Conservation (phyloP, 2,797 vertebrate genomes). For the Emydoidea blandingii region DNA sequence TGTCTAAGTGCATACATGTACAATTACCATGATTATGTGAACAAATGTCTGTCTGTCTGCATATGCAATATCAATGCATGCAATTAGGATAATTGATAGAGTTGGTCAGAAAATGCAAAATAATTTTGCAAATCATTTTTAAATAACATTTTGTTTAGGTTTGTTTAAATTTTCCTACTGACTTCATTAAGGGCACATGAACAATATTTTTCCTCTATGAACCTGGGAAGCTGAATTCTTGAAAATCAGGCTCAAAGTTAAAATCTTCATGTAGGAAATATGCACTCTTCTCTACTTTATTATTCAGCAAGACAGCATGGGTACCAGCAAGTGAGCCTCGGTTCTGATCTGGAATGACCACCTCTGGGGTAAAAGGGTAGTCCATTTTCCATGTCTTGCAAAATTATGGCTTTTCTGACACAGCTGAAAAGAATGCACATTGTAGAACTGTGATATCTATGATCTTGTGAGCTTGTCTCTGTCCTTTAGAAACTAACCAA, state of each 20-base stretch:
- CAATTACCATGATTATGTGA: background rate
- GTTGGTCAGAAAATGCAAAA: background rate
- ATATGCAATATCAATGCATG: background rate
- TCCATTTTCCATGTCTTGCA: background rate
- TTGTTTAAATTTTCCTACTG: background rate
- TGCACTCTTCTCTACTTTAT: too few species aligned
- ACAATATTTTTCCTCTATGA: background rate
- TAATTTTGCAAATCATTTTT: background rate
- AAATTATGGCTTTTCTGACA: background rate
- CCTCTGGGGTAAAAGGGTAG: background rate
- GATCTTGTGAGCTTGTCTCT: background rate
- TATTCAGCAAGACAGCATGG: background rate
- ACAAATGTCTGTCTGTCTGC: background rate
- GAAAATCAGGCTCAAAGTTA: background rate
- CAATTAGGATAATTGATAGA: background rate
- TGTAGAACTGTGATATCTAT: background rate
- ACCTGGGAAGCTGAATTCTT: background rate
- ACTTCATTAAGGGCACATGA: background rate
- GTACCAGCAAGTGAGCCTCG: background rate
- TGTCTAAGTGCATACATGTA: background rate
- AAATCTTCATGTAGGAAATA: background rate
- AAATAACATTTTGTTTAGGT: background rate
- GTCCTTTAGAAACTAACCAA: background rate
- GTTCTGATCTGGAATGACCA: background rate
- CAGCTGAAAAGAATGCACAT: background rate